Evolutionary conservation across 2,113 vertebrate genomes (phyloP).

Genomic region (Hippocampus comes): DNA sequence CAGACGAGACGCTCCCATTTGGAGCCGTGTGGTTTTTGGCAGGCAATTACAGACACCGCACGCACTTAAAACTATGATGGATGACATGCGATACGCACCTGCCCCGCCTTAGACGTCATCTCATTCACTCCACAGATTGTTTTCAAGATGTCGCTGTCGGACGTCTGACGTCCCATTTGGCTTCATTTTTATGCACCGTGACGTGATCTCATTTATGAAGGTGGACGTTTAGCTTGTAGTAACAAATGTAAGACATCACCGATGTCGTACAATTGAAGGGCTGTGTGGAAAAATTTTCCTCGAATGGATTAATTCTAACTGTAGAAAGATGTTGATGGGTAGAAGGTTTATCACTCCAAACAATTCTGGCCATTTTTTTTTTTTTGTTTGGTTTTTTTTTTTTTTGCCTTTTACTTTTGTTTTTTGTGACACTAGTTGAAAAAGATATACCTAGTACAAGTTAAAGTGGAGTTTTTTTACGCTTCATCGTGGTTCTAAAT

Average conservation of each 20-base stretch:
- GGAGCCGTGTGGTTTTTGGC: not conserved
- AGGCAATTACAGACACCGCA: not conserved
- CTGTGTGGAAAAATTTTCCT: not conserved
- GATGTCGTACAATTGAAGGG: not conserved
- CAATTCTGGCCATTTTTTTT: not conserved
- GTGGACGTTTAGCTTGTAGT: not conserved
- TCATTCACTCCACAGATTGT: not conserved
- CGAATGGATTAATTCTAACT: not conserved
- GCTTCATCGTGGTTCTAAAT: not conserved
- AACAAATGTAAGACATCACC: not conserved
- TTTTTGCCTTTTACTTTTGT: no score
- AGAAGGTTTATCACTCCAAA: not conserved
- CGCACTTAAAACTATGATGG: constrained; percentile 1
- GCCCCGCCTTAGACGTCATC: not conserved
- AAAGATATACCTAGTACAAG: no score
- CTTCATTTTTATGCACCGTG: not conserved
- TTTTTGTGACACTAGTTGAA: no score
- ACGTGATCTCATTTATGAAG: not conserved
- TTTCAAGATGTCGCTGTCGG: not conserved
- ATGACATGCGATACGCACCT: not conserved
- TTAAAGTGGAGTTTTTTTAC: not conserved
- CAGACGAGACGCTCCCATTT: not conserved
- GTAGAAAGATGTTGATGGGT: no score
- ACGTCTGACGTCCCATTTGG: not conserved
- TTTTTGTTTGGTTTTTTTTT: not conserved